Conservation (phyloP, 1,140 invertebrate species). For the Leptinotarsa texana region DNA sequence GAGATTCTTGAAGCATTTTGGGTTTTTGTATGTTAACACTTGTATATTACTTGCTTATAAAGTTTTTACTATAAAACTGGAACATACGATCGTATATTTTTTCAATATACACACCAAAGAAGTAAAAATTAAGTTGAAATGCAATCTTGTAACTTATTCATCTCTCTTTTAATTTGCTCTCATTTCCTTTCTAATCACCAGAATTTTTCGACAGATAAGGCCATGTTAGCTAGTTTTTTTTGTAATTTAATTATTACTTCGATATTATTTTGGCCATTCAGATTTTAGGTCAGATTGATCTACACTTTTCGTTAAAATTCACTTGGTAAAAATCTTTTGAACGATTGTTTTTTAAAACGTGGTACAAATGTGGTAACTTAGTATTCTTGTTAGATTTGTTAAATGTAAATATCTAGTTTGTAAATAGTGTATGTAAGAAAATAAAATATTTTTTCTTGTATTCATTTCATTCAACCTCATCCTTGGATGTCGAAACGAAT, state of each 20-base stretch:
- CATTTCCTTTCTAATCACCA: slow-evolving; percentile 8
- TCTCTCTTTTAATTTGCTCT: slow-evolving; percentile 31
- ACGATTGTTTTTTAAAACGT: slow-evolving; percentile 33
- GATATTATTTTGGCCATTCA: slow-evolving; percentile 13
- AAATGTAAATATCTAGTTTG: slow-evolving; percentile 44
- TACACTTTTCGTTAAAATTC: slow-evolving; percentile 7
- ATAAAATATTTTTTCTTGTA: slow-evolving; percentile 38
- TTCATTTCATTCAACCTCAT: slow-evolving; percentile 12
- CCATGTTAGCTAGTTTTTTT: slow-evolving; percentile 23
- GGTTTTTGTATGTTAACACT: slow-evolving; percentile 48
- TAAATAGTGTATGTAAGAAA: slow-evolving; percentile 46
- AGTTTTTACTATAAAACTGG: slow-evolving; percentile 55
- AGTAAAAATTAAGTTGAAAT: slow-evolving; percentile 51
- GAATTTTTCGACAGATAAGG: slow-evolving; percentile 7
- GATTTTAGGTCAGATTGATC: slow-evolving; percentile 18
- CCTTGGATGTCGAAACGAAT: neutral
- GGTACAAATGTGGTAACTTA: slow-evolving; percentile 48
- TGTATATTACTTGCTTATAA: slow-evolving; percentile 51
- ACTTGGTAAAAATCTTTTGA: slow-evolving; percentile 28
- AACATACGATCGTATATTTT: slow-evolving; percentile 53
- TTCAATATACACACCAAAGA: slow-evolving; percentile 57
- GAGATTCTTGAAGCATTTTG: slow-evolving; percentile 42
- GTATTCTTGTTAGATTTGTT: slow-evolving; percentile 44
- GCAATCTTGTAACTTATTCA: slow-evolving; percentile 43
- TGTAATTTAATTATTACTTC: slow-evolving; percentile 18